A percentile compares a stretch with the other conserved stretches of the same genome.
Conservation (phyloP, 2,888 invertebrate genomes). For the Eubasilissa splendida region DNA sequence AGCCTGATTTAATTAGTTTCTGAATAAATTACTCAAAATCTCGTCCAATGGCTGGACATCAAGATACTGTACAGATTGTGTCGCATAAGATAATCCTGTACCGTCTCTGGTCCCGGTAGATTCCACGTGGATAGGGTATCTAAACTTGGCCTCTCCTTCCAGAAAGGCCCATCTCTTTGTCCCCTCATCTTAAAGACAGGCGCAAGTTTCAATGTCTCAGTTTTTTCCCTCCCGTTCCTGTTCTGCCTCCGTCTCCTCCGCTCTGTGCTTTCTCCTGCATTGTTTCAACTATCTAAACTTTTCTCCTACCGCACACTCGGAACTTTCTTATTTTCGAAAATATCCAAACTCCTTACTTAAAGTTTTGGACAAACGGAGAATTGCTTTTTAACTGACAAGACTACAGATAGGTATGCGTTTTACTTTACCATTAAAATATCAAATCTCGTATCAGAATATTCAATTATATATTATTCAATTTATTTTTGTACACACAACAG, state of each 20-base stretch:
- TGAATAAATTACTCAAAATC: too few relatives aligned
- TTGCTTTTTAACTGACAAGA: constrained; percentile 33
- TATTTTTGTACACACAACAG: too few relatives aligned
- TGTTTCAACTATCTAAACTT: constrained; percentile 52
- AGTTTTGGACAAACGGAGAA: constrained; percentile 32
- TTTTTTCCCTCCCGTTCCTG: constrained; percentile 39
- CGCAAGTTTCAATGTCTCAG: constrained; percentile 51
- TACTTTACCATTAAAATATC: not conserved
- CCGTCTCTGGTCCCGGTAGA: constrained; percentile 1
- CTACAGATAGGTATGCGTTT: not conserved
- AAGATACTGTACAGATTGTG: not conserved
- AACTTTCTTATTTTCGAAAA: constrained; percentile 49
- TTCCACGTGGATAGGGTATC: constrained; percentile 10
- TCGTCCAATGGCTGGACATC: too few relatives aligned
- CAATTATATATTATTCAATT: too few relatives aligned
- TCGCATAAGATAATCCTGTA: constrained; percentile 22
- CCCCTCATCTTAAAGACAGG: constrained; percentile 46
- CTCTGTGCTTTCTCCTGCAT: constrained; percentile 37
- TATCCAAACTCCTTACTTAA: constrained; percentile 40
- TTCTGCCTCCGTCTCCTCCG: not conserved
- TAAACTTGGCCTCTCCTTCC: constrained; percentile 49
- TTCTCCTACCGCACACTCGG: constrained; percentile 49
- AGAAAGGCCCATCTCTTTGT: constrained; percentile 47
- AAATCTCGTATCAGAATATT: too few relatives aligned
- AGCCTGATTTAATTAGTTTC: too few relatives aligned